Base-by-base conservation (phyloP, 2,888 invertebrate species). In the Lucinisca nassula region DNA sequence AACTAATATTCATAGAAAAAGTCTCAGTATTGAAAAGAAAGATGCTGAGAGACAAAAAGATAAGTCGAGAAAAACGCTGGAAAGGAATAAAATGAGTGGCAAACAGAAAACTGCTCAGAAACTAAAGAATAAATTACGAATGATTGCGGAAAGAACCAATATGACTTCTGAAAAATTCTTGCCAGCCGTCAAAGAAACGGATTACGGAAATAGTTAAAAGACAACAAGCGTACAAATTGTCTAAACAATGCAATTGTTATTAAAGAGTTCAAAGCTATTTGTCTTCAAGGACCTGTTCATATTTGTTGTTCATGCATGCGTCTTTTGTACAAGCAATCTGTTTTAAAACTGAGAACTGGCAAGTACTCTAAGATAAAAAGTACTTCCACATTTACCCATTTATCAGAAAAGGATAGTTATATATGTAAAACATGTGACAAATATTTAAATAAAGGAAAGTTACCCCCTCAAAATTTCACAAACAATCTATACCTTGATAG, bases 321-420 rank as follows among this genome's bases (percentile, higher is more conserved):
- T 37, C 51, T 75, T 30, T 51, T 75, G 51, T 49, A 49, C 75
- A 75, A 49, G 51, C 74, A 74, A 32, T 74, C 74, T 74, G 40
- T 74, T 21, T 21, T 74, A 40, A 40, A 74, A 38, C 40, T 74
- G 3, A 40, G 37, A n/a, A 74, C 37, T 32, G 37, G 74, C 74
- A 74, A 40, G 37, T 74, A 74, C 38, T 24, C 3, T 10, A 38
- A 74, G 17, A 74, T 74, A 27, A 40, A 37, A 74, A 37, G 37
- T 38, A 21, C 38, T 4, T 74, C 38, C 38, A 38, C 35, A 74
- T 12, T 32, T 12, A 72, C 72, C 10, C 35, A 12, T 49, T 27
- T 51, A 45, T 49, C 75, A 12, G 30, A 37, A 38, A 37, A n/a
- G 27, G 32, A 49, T 27, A 55, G 37, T 32, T 67, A 35, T 27